A percentile compares a stretch with the other conserved stretches of the same genome.
phyloP scores from a whole-genome alignment of 2,113 vertebrate genomes.

The Prionailurus bengalensis region DNA sequence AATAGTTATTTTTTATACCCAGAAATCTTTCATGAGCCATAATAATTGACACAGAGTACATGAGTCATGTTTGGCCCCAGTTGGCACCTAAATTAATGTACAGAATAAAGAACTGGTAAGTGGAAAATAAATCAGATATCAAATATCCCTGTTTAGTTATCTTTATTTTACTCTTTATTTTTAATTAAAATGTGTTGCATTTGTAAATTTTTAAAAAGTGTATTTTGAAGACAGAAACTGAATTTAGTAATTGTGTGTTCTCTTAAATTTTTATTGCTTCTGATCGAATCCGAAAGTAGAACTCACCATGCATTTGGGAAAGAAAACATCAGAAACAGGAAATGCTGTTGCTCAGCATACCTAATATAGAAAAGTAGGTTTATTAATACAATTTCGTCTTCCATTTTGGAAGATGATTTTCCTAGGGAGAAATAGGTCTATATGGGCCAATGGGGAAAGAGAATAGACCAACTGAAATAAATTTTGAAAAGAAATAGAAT shows the following conservation, averaged over 20 bases:
- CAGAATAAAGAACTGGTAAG: not conserved
- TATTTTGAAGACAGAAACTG: slow-evolving; percentile 33
- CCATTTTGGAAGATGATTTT: slow-evolving; percentile 2
- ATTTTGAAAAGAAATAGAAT: not conserved
- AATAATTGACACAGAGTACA: not conserved
- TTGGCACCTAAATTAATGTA: not conserved
- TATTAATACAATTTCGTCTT: slow-evolving; percentile 29
- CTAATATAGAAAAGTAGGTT: slow-evolving; percentile 5
- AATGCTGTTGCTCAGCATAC: slow-evolving; percentile 32
- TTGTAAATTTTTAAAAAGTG: not conserved
- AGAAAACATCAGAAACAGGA: slow-evolving; percentile 11
- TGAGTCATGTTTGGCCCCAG: not conserved
- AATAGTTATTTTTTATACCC: not conserved
- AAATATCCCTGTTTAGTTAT: not conserved
- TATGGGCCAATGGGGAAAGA: not conserved
- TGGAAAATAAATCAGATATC: not conserved
- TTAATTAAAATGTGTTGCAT: not conserved
- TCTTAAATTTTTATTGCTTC: slow-evolving; percentile 47
- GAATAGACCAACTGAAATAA: slow-evolving; percentile 10
- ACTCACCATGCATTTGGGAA: slow-evolving; percentile 46
- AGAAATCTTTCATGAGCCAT: not conserved
- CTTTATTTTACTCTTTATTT: not conserved
- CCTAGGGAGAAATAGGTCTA: not conserved
- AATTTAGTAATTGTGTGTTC: not conserved
- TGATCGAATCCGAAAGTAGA: slow-evolving; percentile 46